Evolutionary conservation across 2,113 vertebrate genomes (phyloP).

Genomic region (Aspidoscelis tigris): DNA sequence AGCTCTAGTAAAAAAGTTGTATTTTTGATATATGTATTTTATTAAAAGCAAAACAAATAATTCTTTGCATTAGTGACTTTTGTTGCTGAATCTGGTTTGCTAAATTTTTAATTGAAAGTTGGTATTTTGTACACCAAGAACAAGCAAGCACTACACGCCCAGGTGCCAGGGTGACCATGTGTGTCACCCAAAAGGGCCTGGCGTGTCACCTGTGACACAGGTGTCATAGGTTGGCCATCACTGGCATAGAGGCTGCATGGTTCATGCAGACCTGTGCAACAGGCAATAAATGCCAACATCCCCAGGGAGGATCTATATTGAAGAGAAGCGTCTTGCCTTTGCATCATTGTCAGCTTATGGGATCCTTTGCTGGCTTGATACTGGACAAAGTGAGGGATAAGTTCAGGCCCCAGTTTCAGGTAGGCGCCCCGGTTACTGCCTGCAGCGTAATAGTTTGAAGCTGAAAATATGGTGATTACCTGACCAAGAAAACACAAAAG

Average conservation of each 20-base stretch:
- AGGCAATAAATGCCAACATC: not conserved
- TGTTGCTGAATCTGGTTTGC: no score
- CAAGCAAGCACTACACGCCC: no score
- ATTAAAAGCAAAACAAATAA: no score
- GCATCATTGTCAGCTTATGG: slow-evolving; percentile 85
- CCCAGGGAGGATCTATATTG: not conserved
- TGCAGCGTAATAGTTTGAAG: slow-evolving; percentile 95
- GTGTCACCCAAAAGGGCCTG: no score
- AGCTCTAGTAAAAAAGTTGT: no score
- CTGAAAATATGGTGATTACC: slow-evolving; percentile 96
- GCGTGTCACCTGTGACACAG: no score
- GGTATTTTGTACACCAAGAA: no score
- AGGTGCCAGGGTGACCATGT: no score
- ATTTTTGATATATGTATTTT: no score
- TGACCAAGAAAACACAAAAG: slow-evolving; percentile 55
- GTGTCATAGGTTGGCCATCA: no score
- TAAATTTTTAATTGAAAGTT: no score
- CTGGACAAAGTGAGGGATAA: slow-evolving; percentile 87
- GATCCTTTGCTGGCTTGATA: slow-evolving; percentile 86
- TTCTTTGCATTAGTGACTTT: no score
- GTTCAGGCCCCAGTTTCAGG: slow-evolving; percentile 86
- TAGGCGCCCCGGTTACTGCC: slow-evolving; percentile 96
- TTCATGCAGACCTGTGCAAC: not conserved
- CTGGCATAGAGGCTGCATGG: not conserved
- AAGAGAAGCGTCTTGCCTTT: slow-evolving; percentile 80